These are phyloP conservation scores for fruit fly (Drosophila melanogaster) DNA, from an alignment of 1,140 invertebrate species.

Conservation along the genomic window DNA sequence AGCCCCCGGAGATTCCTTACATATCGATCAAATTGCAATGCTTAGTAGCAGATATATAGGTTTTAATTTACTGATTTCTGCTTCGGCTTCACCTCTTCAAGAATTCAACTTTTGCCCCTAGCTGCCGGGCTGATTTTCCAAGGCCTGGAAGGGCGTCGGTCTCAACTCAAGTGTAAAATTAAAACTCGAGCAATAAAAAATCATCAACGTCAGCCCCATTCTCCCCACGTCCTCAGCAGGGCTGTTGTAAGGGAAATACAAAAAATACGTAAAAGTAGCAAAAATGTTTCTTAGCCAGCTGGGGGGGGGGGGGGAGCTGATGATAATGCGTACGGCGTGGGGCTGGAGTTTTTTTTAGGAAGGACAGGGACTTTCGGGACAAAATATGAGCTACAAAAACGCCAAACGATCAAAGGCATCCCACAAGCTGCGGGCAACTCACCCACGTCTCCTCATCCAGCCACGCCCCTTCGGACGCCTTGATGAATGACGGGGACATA, in stretches of 20 bases:
- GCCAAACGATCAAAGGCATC: conserved; percentile 75
- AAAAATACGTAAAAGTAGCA: conserved; percentile 63
- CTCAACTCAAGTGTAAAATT: conserved; percentile 84
- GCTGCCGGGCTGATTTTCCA: conserved; percentile 1
- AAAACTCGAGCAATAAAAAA: conserved; percentile 84
- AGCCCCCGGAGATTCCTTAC: background rate
- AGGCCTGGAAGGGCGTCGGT: conserved; percentile 27
- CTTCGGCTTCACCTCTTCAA: background rate
- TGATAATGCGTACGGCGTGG: conserved; percentile 52
- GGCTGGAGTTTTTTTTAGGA: background rate
- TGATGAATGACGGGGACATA: conserved; percentile 58
- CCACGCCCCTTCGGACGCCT: conserved; percentile 28
- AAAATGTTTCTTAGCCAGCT: conserved; percentile 48
- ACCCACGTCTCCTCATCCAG: background rate
- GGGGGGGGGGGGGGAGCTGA: conserved; percentile 15
- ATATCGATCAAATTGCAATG: conserved; percentile 30
- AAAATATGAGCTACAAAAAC: conserved; percentile 71
- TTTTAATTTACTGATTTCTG: conserved; percentile 48
- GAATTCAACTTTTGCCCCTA: conserved; percentile 10
- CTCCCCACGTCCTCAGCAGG: conserved; percentile 30
- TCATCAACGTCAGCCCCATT: conserved; percentile 77
- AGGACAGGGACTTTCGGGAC: conserved; percentile 12
- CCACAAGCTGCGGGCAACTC: conserved; percentile 67
- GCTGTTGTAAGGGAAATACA: conserved; percentile 21
- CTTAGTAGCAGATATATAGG: conserved; percentile 5